These are phyloP conservation scores for Tachina fera DNA, from an alignment of 2,888 invertebrate species.

Conservation along the genomic window DNA sequence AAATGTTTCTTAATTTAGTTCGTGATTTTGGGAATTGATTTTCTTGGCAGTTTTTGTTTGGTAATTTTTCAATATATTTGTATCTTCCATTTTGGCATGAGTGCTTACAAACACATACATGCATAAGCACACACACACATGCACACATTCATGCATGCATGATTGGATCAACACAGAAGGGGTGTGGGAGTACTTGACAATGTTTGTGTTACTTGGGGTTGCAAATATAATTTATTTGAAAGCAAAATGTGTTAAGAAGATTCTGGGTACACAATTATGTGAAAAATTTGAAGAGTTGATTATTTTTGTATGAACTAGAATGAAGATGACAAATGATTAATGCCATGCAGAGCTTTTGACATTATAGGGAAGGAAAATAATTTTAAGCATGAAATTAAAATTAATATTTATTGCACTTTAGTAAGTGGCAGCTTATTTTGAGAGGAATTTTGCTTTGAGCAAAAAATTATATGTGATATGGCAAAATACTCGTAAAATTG, in stretches of 20 bases:
- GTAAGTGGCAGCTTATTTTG: too few relatives aligned
- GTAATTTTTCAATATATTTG: slow-evolving; percentile 69
- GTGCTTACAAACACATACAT: slow-evolving; percentile 29
- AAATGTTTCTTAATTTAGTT: slow-evolving; percentile 64
- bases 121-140: slow-evolving; percentile 35
- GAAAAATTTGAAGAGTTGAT: slow-evolving; percentile 47
- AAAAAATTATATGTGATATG: too few relatives aligned
- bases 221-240: slow-evolving; percentile 39
- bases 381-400: slow-evolving; percentile 1
- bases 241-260: slow-evolving; percentile 40
- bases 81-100: slow-evolving; percentile 16
- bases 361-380: neutral
- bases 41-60: slow-evolving; percentile 59
- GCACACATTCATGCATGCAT: slow-evolving; percentile 40
- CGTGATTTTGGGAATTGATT: slow-evolving; percentile 69
- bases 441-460: too few relatives aligned
- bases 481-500: too few relatives aligned
- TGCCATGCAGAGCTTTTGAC: neutral
- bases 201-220: slow-evolving; percentile 38
- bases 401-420: neutral
- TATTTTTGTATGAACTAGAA: slow-evolving; percentile 29
- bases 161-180: slow-evolving; percentile 37
- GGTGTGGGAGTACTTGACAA: slow-evolving; percentile 19
- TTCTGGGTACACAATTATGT: slow-evolving; percentile 48
- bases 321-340: slow-evolving; percentile 50